These are phyloP conservation scores for Nothocercus julius DNA, from an alignment of 2,113 vertebrate genomes.

Conservation along the genomic window DNA sequence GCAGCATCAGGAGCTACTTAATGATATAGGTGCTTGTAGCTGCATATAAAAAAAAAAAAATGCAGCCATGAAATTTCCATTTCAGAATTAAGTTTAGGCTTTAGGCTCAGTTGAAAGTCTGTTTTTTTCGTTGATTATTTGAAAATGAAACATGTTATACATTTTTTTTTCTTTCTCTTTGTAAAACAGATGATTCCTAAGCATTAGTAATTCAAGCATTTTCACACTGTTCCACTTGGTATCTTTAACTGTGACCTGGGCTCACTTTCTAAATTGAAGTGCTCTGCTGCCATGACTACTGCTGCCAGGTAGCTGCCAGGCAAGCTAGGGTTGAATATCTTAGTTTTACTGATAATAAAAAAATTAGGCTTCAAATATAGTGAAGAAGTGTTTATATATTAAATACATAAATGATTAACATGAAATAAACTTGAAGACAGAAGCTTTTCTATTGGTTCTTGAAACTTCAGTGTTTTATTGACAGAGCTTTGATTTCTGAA, in stretches of 20 bases:
- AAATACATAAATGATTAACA: neutral
- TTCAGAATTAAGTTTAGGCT: neutral
- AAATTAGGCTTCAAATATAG: neutral
- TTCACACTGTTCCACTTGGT: accelerated
- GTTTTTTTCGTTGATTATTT: neutral
- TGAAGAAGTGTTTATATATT: neutral
- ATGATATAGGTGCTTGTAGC: neutral
- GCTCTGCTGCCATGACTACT: neutral
- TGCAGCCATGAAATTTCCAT: neutral
- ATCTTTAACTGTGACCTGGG: neutral
- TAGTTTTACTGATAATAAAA: neutral
- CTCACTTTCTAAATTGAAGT: neutral
- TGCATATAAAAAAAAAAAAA: neutral
- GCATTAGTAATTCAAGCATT: neutral
- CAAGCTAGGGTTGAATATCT: neutral
- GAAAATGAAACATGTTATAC: neutral
- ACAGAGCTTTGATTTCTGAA: neutral
- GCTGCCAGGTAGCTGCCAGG: neutral
- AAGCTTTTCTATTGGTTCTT: neutral
- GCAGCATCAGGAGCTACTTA: neutral
- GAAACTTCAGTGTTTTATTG: neutral
- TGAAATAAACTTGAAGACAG: neutral
- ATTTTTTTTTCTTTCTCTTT: neutral
- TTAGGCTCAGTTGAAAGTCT: neutral
- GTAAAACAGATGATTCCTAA: neutral